Evolutionary conservation across 2,113 vertebrate species (phyloP), one percentile per base, ranked within the genome.

Genomic region (Gadus chalcogrammus): DNA sequence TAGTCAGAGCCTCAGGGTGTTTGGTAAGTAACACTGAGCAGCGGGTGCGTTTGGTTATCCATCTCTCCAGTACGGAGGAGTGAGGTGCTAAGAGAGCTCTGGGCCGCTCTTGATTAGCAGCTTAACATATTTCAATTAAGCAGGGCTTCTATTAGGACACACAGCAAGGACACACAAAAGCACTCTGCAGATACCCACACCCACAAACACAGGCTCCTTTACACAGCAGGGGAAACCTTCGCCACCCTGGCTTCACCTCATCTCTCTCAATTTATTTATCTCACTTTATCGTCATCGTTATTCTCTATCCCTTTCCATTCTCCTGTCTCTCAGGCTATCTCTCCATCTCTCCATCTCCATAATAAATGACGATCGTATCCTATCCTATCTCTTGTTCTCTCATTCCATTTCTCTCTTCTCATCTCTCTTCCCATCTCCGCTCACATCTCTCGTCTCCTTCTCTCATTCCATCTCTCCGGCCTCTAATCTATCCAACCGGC

Each of bases 71-170:
- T n/a, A 31, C 53, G 1, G 53, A 31, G 42, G 27, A 70, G 12
- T 31, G 60, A 71, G 63, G 56, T 20, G 55, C 59, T 15, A 18
- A 3, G 20, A 3, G 5, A 38, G 74, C 53, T 63, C 15, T 48
- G 48, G 24, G 48, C 53, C 53, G 61, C 17, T 70, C 71, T 56
- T 61, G 64, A 80, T 79, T 71, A 68, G 27, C 70, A 53, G 1
- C 64, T 6, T 24, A 77, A 80, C 28, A 71, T 53, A 70, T 76
- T 79, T 59, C 59, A 72, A 76, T 76, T 65, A 70, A 74, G 55
- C 17, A 62, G 58, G n/a, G 55, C 67, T 72, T 76, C 71, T 61
- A 79, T 78, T 71, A 56, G 18, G 35, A 68, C 65, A 15, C 61
- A 56, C 64, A 74, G 28, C 53, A 61, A 24, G 27, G 15, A 8